These are phyloP conservation scores for Adineta ricciae DNA, from an alignment of 2,888 invertebrate species.

Conservation along the genomic window DNA sequence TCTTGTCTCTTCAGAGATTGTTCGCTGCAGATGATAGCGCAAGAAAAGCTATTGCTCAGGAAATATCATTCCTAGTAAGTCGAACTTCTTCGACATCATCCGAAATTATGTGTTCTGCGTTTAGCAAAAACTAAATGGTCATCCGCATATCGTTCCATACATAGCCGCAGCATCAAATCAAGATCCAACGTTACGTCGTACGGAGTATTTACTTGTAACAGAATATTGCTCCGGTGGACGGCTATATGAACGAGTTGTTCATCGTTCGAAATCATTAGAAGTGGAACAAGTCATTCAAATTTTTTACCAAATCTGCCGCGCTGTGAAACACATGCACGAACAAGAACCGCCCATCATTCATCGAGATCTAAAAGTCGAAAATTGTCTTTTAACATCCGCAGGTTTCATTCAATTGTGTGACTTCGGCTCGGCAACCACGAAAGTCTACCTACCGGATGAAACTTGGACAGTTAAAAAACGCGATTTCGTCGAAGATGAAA, in stretches of 20 bases:
- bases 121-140: constrained; percentile 73
- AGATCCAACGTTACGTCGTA: constrained; percentile 54
- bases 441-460: constrained; percentile 67
- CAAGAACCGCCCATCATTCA: constrained; percentile 82
- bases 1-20: constrained; percentile 43
- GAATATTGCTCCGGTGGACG: constrained; percentile 76
- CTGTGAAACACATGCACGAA: constrained; percentile 83
- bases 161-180: constrained; percentile 54
- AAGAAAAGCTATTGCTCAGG: constrained; percentile 48
- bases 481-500: constrained; percentile 82
- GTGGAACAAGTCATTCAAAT: constrained; percentile 59
- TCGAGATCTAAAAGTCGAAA: constrained; percentile 71
- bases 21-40: constrained; percentile 52
- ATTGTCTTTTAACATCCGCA: constrained; percentile 26
- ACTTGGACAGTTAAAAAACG: constrained; percentile 85
- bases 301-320: constrained; percentile 78
- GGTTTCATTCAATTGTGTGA: constrained; percentile 70
- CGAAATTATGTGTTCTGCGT: too few relatives aligned
- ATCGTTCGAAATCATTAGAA: constrained; percentile 40
- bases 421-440: constrained; percentile 85
- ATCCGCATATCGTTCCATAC: constrained; percentile 80
- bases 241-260: constrained; percentile 45
- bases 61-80: constrained; percentile 49
- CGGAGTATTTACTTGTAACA: constrained; percentile 79
- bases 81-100: too few relatives aligned